These are phyloP conservation scores for Etheostoma perlongum DNA, from an alignment of 2,797 vertebrate genomes.

Conservation along the genomic window DNA sequence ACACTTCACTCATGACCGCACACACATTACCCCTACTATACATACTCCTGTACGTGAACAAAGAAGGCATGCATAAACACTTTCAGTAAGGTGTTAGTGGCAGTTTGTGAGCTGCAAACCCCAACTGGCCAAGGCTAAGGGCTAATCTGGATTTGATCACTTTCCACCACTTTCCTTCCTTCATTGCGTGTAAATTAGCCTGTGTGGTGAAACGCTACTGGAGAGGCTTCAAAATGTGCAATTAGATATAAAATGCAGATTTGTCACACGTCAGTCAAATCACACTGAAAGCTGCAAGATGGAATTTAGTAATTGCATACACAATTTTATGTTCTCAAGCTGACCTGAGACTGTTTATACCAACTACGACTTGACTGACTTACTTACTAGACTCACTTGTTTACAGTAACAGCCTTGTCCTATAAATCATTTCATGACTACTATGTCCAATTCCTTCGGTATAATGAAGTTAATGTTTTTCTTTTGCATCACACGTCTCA, in stretches of 20 bases:
- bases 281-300: slow-evolving; percentile 1
- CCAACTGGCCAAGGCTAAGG: slow-evolving; percentile 30
- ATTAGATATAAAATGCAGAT: slow-evolving; percentile 30
- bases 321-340: slow-evolving; percentile 3
- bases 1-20: too few species aligned
- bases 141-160: slow-evolving; percentile 59
- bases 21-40: too few species aligned
- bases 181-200: slow-evolving; percentile 42
- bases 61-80: slow-evolving; percentile 13
- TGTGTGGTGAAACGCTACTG: slow-evolving; percentile 36
- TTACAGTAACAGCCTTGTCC: neutral
- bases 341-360: neutral
- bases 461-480: neutral
- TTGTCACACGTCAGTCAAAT: neutral
- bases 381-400: neutral
- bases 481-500: neutral
- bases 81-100: slow-evolving; percentile 9
- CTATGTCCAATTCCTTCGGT: neutral
- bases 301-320: slow-evolving; percentile 8
- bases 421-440: slow-evolving; percentile 10
- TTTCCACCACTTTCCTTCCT: slow-evolving; percentile 50
- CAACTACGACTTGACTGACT: neutral
- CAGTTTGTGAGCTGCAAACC: slow-evolving; percentile 31
- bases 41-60: slow-evolving; percentile 1
- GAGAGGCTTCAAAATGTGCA: slow-evolving; percentile 27